Conservation (phyloP, 2,797 vertebrate genomes). For the Lates japonicus region DNA sequence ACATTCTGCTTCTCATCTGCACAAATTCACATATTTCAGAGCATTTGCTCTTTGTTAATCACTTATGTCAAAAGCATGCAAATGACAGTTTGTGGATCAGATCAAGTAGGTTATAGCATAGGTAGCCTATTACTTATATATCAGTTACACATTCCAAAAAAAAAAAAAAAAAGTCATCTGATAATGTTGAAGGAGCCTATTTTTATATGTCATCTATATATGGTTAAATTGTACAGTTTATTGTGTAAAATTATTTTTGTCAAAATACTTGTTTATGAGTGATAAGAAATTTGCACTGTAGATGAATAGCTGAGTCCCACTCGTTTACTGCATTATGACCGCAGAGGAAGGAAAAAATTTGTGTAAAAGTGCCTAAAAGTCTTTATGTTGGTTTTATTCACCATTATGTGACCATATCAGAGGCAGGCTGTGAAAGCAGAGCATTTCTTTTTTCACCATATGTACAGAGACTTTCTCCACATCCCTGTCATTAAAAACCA, state of each 20-base stretch:
- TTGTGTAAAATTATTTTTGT: slow-evolving; percentile 84
- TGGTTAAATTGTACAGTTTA: slow-evolving; percentile 89
- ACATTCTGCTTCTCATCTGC: neutral
- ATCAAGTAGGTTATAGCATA: neutral
- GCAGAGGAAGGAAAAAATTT: slow-evolving; percentile 83
- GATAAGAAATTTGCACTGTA: slow-evolving; percentile 88
- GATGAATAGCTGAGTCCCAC: slow-evolving; percentile 83
- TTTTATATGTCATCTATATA: slow-evolving; percentile 79
- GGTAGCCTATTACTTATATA: slow-evolving; percentile 3
- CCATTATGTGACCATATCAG: slow-evolving; percentile 39
- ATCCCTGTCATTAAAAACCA: slow-evolving; percentile 61
- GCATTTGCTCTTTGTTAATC: neutral
- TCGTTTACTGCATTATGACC: slow-evolving; percentile 77
- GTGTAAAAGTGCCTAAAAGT: slow-evolving; percentile 81
- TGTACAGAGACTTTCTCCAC: slow-evolving; percentile 34
- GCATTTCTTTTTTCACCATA: slow-evolving; percentile 26
- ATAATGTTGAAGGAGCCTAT: slow-evolving; percentile 67
- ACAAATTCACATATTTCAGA: neutral
- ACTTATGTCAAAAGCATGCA: neutral
- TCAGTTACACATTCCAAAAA: neutral
- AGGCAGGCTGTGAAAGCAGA: slow-evolving; percentile 37
- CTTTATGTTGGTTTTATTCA: slow-evolving; percentile 59
- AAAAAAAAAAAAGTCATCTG: neutral
- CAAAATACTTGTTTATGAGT: slow-evolving; percentile 71
- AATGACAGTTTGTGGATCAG: neutral